Base-by-base conservation (phyloP, 2,113 vertebrate species). In the Ammodytes dubius region DNA sequence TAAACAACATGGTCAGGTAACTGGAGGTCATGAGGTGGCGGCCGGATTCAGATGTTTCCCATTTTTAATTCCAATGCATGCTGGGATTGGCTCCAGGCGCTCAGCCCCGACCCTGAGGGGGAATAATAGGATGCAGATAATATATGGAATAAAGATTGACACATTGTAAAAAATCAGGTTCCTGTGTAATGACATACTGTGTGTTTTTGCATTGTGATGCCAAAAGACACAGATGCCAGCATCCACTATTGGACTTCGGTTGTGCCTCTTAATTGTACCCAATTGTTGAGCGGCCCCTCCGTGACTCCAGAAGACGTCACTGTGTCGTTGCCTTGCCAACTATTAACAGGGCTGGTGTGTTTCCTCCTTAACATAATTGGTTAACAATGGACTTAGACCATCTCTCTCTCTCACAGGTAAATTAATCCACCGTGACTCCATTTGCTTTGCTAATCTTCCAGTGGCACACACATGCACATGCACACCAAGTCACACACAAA, bases 381-480 rank as follows among this genome's bases (percentile, higher is more conserved):
- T 47, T 6, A 3, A 27, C 35, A 1, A 8, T 66, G 57, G 17
- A 66, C 39, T 71, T 58, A 46, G 80, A 69, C 35, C 70, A 79
- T 79, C 57, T 72, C 61, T 67, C 27, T 79, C 57, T 72, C 61
- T 67, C 27, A 74, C 85, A 88, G 79, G 79, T 89, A 45, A 66
- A 58, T 77, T 87, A 81, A 81, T 82, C 87, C 46, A 84, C 35
- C 35, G 3, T 35, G 52, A 53, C 74, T 56, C 65, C 83, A 77
- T 73, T 87, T 77, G 50, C 74, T 77, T 69, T 67, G 58, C 86
- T 93, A 93, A 92, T 93, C 90, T 82, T 73, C 61, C 54, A 76
- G 27, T 88, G 89, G 27, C 27, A 92, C 91, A 93, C 85, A 79
- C 64, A 87, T 80, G 72, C 70, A 84, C 57, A 79, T 53, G 69